phyloP scores from a whole-genome alignment of 2,888 invertebrate species.

The Conus canariensis region DNA sequence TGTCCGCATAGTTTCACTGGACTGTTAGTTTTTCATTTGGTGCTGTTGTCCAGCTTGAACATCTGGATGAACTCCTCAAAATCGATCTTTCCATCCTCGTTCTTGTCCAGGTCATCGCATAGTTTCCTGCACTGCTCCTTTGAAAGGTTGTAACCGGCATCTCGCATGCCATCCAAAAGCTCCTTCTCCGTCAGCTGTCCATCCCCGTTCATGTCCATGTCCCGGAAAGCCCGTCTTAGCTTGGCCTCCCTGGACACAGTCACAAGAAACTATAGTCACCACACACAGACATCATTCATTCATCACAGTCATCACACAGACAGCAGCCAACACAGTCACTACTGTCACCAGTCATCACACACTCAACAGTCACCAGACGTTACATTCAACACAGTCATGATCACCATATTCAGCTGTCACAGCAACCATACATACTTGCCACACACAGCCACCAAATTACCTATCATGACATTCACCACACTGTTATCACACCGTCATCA shows the following conservation, averaged over 20 bases:
- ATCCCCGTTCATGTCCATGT: conserved; percentile 38
- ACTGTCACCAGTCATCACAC: too few relatives aligned
- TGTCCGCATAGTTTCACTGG: too few relatives aligned
- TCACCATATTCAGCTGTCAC: too few relatives aligned
- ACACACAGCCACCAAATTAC: too few relatives aligned
- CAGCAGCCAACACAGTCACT: neutral
- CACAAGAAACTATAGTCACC: too few relatives aligned
- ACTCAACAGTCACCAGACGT: too few relatives aligned
- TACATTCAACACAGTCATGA: too few relatives aligned
- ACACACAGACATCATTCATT: neutral
- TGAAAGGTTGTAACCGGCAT: conserved; percentile 16
- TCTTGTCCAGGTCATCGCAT: conserved; percentile 31
- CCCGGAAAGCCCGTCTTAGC: conserved; percentile 37
- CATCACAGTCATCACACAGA: neutral
- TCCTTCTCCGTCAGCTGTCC: conserved; percentile 38
- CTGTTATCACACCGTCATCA: too few relatives aligned
- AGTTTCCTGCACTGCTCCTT: conserved; percentile 20
- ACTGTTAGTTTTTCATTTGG: too few relatives aligned
- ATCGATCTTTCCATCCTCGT: conserved; percentile 38
- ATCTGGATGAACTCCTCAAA: conserved; percentile 38
- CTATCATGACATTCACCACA: too few relatives aligned
- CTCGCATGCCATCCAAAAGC: conserved; percentile 20
- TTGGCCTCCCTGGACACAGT: conserved; percentile 35
- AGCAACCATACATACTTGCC: too few relatives aligned
- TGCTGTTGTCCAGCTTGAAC: conserved; percentile 26